Evolutionary conservation across 2,888 invertebrate genomes (phyloP).

Genomic region (Apamea monoglypha): DNA sequence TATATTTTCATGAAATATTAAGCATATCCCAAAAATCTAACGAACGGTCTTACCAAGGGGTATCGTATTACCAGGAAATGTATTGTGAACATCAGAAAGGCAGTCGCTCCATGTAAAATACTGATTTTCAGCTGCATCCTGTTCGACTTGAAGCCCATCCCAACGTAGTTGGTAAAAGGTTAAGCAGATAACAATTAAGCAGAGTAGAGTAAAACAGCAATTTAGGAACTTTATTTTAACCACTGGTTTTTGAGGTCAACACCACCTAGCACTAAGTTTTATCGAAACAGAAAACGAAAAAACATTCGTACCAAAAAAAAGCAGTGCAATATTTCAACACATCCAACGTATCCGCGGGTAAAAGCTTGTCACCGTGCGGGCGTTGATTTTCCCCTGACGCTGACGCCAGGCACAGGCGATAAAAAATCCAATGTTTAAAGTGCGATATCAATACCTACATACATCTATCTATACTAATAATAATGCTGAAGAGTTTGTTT

Average conservation of each 20-base stretch:
- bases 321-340: not conserved
- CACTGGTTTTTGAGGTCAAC: not conserved
- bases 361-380: conserved; percentile 25
- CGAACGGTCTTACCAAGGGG: no score
- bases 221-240: not conserved
- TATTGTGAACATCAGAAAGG: not conserved
- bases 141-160: not conserved
- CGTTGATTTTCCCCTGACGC: conserved; percentile 43
- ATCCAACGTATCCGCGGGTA: not conserved
- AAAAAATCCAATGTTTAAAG: conserved; percentile 26
- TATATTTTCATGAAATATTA: not conserved
- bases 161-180: not conserved
- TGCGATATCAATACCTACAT: not conserved
- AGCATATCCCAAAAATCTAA: no score
- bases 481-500: not conserved
- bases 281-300: not conserved
- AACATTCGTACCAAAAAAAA: not conserved
- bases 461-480: not conserved
- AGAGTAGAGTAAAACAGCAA: not conserved
- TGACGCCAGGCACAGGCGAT: not conserved
- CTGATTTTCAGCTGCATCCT: not conserved
- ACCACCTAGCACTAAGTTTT: not conserved
- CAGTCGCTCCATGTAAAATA: not conserved
- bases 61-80: not conserved
- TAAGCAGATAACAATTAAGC: not conserved